Conservation (phyloP, 2,113 vertebrate genomes). For the Setophaga coronata region DNA sequence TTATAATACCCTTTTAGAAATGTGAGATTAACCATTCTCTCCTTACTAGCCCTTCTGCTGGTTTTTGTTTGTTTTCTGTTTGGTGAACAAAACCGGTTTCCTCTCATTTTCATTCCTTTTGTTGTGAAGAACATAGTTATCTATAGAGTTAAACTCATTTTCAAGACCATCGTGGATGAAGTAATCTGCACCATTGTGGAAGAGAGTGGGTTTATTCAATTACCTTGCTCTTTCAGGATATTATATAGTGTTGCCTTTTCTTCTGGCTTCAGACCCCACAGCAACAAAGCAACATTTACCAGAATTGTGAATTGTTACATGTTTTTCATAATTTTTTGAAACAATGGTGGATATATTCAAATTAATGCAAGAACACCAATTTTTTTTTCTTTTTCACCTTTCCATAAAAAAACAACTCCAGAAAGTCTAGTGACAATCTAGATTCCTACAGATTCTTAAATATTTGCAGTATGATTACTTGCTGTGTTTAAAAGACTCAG, state of each 20-base stretch:
- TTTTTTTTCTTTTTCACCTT: not conserved
- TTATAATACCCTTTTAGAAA: slow-evolving; percentile 25
- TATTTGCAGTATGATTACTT: not conserved
- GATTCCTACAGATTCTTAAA: not conserved
- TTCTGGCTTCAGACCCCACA: not conserved
- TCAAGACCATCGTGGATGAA: not conserved
- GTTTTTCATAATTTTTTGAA: not conserved
- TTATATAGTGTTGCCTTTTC: not conserved
- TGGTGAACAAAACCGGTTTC: not conserved
- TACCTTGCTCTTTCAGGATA: not conserved
- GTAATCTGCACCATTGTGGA: not conserved
- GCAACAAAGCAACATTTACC: not conserved
- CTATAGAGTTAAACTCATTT: slow-evolving; percentile 35
- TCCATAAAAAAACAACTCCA: not conserved
- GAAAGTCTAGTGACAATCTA: not conserved
- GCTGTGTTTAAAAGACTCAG: not conserved
- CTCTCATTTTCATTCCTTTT: slow-evolving; percentile 20
- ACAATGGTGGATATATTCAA: not conserved
- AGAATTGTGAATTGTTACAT: not conserved
- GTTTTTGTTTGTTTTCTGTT: not conserved
- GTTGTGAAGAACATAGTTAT: slow-evolving; percentile 4
- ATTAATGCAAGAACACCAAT: not conserved
- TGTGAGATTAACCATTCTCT: slow-evolving; percentile 28
- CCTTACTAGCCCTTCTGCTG: not conserved
- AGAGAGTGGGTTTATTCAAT: not conserved